Evolutionary conservation across 2,888 invertebrate genomes (phyloP), one percentile per base, ranked within the genome.

Genomic region (Rotaria macrura): DNA sequence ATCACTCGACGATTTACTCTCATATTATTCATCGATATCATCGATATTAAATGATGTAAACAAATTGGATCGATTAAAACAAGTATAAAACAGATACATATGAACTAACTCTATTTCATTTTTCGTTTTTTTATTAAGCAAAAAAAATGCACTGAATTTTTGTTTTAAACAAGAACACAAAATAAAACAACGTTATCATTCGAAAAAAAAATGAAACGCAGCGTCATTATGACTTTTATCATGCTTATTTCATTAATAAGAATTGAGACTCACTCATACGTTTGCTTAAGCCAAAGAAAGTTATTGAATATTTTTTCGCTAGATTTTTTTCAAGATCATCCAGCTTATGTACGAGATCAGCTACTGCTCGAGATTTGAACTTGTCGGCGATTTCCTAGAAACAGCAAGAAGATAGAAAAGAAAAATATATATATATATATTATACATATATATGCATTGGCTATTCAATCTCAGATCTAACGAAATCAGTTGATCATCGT

Each of bases 301-400:
- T 79, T 23, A 79, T 43, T 25, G 20, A 17, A 43, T n/a, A 79
- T 5, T 5, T 79, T 79, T 79, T 79, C 12, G 79, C 20, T 43
- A 79, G 10, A 43, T n/a, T 23, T n/a, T 79, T 79, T 79, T 79
- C 79, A 40, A 79, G 25, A n/a, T 79, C 79, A 43, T 79, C 79
- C 6, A 79, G 3, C 6, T 43, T 40, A n/a, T 7, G 40, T 43
- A 20, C 43, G 9, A 79, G 20, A 40, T 40, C 43, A n/a, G 12
- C 12, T 9, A 79, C 6, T n/a, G 79, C n/a, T 14, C 79, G 40
- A 25, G 79, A 79, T 79, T 40, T n/a, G 17, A 43, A 79, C 43
- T 1, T 40, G 25, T n/a, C 40, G 9, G 25, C 79, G 10, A 40
- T n/a, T 43, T 79, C 43, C 79, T 79, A 79, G 0, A 43, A 43